Evolutionary conservation across 2,113 vertebrate genomes (phyloP).

Genomic region (Mus spicilegus): DNA sequence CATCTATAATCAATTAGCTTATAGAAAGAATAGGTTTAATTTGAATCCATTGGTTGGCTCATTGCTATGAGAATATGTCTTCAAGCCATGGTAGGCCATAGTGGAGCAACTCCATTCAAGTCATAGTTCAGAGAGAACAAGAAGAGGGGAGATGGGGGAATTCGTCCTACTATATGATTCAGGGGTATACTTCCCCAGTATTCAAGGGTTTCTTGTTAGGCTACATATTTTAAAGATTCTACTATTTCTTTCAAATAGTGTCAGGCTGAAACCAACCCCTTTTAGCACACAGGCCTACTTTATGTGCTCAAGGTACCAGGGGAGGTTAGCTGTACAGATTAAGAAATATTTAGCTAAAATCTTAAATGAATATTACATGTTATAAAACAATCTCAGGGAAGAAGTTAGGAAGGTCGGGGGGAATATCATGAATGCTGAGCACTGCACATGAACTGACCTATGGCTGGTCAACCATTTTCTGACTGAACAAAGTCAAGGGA

Average conservation of each 20-base stretch:
- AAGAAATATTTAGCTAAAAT: neutral
- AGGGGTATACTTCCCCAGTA: neutral
- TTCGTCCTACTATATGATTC: no score
- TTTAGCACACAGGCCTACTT: no score
- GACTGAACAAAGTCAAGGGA: neutral
- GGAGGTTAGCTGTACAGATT: neutral
- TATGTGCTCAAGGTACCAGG: neutral
- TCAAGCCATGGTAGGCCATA: neutral
- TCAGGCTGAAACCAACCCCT: neutral
- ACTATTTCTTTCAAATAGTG: neutral
- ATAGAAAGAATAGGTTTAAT: neutral
- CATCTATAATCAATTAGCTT: neutral
- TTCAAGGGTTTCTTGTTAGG: rapidly evolving
- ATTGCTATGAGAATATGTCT: neutral
- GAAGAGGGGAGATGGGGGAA: rapidly evolving
- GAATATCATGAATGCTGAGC: neutral
- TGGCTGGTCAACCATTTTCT: neutral
- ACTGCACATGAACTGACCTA: neutral
- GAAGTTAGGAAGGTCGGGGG: neutral
- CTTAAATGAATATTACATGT: neutral
- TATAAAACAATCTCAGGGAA: neutral
- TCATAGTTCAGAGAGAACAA: neutral
- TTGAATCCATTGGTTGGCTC: neutral
- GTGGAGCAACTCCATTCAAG: no score
- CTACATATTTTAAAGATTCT: neutral